A percentile compares a stretch with the other conserved stretches of the same genome.
Evolutionary conservation across 2,888 invertebrate genomes (phyloP).

Genomic region (Elegia similella): DNA sequence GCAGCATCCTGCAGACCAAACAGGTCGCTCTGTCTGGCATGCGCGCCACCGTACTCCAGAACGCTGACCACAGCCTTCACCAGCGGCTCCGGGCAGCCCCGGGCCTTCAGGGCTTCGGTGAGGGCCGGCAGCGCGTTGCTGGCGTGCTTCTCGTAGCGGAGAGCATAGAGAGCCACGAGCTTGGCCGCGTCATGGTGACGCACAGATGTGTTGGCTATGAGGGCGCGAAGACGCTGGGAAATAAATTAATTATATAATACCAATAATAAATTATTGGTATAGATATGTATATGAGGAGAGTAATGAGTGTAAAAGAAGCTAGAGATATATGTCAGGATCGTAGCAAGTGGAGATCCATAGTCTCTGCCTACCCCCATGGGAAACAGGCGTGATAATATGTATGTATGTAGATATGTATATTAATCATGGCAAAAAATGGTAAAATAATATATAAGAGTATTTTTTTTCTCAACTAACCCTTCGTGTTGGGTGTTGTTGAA

Average conservation of each 20-base stretch:
- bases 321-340: no score
- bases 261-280: no score
- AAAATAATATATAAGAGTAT: no score
- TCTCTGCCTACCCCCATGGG: no score
- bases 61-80: conserved; percentile 84
- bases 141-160: conserved; percentile 95
- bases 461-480: no score
- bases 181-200: conserved; percentile 91
- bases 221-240: conserved; percentile 86
- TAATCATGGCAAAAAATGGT: no score
- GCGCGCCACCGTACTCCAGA: conserved; percentile 92
- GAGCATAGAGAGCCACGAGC: conserved; percentile 94
- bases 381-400: no score
- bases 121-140: conserved; percentile 89
- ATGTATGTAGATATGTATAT: no score
- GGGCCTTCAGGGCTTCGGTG: conserved; percentile 86
- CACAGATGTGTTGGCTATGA: conserved; percentile 87
- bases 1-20: conserved; percentile 92
- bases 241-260: background rate
- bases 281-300: no score
- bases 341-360: no score
- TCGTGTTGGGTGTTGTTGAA: no score
- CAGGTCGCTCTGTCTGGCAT: conserved; percentile 90
- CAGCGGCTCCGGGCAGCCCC: conserved; percentile 85
- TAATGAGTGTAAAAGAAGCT: no score